phyloP scores from a whole-genome alignment of 2,888 invertebrate species.

The Anoplius nigerrimus region DNA sequence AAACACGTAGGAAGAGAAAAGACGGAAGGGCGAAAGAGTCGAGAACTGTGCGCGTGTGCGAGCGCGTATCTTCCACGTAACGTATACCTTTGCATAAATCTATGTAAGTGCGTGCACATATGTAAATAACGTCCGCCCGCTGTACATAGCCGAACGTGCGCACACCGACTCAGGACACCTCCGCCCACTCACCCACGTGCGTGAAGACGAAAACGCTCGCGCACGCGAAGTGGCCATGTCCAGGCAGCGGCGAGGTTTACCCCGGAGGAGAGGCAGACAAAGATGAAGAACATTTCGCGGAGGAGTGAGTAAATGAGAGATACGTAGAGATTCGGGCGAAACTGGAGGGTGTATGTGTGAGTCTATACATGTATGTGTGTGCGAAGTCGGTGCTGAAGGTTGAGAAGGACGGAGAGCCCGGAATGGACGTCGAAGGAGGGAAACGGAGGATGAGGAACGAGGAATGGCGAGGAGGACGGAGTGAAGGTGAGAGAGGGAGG shows the following conservation, averaged over 20 bases:
- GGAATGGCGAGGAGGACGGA: constrained; percentile 16
- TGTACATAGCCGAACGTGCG: not conserved
- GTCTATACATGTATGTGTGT: constrained; percentile 13
- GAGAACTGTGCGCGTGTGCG: constrained; percentile 25
- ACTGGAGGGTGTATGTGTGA: not conserved
- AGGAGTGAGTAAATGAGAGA: constrained; percentile 17
- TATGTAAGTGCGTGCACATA: constrained; percentile 7
- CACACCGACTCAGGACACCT: too few relatives aligned
- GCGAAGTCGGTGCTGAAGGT: constrained; percentile 1
- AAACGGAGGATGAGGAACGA: constrained; percentile 14
- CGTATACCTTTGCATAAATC: constrained; percentile 52
- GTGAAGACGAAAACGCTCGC: constrained; percentile 11
- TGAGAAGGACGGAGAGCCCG: constrained; percentile 7
- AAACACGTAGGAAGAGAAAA: constrained; percentile 45
- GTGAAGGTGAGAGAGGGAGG: constrained; percentile 20
- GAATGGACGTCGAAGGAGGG: constrained; percentile 3
- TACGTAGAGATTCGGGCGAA: constrained; percentile 4
- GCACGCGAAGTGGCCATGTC: constrained; percentile 48
- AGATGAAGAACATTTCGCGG: constrained; percentile 19
- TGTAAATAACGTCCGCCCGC: constrained; percentile 4
- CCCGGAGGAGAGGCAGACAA: constrained; percentile 30
- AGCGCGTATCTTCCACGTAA: constrained; percentile 43
- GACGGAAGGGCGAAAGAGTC: constrained; percentile 36
- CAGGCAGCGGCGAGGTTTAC: constrained; percentile 45
- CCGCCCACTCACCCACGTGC: not conserved